Percentiles rank a stretch among this genome's conserved stretches.
These are phyloP conservation scores for Chrysomela aeneicollis DNA, from an alignment of 2,888 invertebrate species.

Conservation along the genomic window DNA sequence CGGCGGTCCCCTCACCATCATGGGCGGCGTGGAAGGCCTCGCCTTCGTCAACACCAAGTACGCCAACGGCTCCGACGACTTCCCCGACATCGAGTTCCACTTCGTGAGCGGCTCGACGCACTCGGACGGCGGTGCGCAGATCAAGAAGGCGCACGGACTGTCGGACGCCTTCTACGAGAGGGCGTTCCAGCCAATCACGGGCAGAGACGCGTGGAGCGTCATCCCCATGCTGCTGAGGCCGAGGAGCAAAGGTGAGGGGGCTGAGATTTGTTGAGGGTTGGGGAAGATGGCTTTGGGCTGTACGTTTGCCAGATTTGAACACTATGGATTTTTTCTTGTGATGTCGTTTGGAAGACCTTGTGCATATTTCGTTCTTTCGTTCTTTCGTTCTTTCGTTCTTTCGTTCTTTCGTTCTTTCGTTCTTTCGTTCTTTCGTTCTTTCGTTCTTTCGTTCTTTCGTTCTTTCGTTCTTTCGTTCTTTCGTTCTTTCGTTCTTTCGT, in stretches of 20 bases:
- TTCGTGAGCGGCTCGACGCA: constrained; percentile 88
- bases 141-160: constrained; percentile 81
- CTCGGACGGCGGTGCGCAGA: constrained; percentile 84
- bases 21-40: constrained; percentile 86
- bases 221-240: constrained; percentile 87
- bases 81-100: constrained; percentile 90
- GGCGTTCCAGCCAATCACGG: constrained; percentile 78
- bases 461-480: no score
- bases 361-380: no score
- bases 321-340: no score
- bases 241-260: constrained; percentile 75
- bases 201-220: constrained; percentile 83
- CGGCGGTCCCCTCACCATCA: constrained; percentile 83
- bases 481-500: no score
- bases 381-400: no score
- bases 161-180: constrained; percentile 76
- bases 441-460: no score
- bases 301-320: no score
- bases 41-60: constrained; percentile 90
- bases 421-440: no score
- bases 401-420: no score
- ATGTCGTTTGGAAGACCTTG: no score
- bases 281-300: no score
- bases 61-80: constrained; percentile 79
- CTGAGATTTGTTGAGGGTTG: no score